A percentile compares a stretch with the other conserved stretches of the same genome.
These are phyloP conservation scores for Scolopax rusticola DNA, from an alignment of 2,797 vertebrate species.

Conservation along the genomic window DNA sequence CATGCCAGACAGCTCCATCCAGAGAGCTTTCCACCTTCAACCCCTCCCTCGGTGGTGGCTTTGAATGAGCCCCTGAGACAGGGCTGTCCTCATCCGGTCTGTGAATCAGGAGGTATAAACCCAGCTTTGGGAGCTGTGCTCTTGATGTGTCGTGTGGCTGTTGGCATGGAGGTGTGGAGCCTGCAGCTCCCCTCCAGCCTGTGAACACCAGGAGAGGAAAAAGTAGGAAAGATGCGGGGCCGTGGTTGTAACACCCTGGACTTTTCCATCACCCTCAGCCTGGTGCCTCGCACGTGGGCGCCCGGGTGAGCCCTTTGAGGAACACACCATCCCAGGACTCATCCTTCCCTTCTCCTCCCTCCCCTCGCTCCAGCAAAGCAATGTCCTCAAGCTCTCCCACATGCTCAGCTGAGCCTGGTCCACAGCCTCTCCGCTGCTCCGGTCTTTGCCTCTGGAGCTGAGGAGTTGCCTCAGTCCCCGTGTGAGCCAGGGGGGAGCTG, in stretches of 20 bases:
- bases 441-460: not conserved
- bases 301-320: not conserved
- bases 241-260: not conserved
- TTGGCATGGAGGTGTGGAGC: not conserved
- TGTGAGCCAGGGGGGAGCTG: not conserved
- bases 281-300: accelerated
- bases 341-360: not conserved
- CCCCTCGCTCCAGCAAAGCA: not conserved
- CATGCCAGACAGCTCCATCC: not conserved
- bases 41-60: not conserved
- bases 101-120: not conserved
- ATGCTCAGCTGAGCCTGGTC: accelerated
- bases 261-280: not conserved
- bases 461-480: not conserved
- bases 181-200: not conserved
- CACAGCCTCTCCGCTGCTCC: not conserved
- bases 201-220: not conserved
- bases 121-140: not conserved
- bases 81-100: not conserved
- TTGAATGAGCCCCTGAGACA: not conserved
- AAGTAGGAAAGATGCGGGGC: not conserved
- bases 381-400: accelerated
- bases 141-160: not conserved
- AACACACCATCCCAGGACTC: accelerated
- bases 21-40: not conserved